Conservation (phyloP, 1,140 invertebrate species). For the Dermatophagoides farinae region DNA sequence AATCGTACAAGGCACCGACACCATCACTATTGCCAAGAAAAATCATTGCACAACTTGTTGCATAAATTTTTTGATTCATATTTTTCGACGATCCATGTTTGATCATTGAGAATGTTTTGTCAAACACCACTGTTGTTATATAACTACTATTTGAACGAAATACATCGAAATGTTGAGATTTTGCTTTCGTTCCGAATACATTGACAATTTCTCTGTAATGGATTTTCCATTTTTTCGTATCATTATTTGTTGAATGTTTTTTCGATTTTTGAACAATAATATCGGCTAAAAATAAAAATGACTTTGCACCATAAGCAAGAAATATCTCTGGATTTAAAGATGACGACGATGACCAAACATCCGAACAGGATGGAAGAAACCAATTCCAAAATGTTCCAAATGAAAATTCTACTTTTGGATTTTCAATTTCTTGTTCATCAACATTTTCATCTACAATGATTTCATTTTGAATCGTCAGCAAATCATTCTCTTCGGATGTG, state of each 20-base stretch:
- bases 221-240: background rate
- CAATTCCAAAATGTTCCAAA: conserved; percentile 10
- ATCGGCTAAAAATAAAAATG: conserved; percentile 4
- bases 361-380: conserved; percentile 9
- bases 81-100: background rate
- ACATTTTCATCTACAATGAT: background rate
- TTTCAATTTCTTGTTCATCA: background rate
- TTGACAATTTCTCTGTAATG: background rate
- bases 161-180: background rate
- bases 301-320: background rate
- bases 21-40: conserved; percentile 8
- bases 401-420: background rate
- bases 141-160: background rate
- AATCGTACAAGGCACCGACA: background rate
- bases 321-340: background rate
- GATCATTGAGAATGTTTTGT: background rate
- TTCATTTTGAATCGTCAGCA: background rate
- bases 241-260: background rate
- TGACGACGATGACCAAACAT: background rate
- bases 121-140: conserved; percentile 1
- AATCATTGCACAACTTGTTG: background rate
- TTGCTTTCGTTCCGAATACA: background rate
- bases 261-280: background rate
- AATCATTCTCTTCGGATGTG: too few species aligned
- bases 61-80: background rate